phyloP scores from a whole-genome alignment of 2,888 invertebrate species.

The Drosophila prostipennis region DNA sequence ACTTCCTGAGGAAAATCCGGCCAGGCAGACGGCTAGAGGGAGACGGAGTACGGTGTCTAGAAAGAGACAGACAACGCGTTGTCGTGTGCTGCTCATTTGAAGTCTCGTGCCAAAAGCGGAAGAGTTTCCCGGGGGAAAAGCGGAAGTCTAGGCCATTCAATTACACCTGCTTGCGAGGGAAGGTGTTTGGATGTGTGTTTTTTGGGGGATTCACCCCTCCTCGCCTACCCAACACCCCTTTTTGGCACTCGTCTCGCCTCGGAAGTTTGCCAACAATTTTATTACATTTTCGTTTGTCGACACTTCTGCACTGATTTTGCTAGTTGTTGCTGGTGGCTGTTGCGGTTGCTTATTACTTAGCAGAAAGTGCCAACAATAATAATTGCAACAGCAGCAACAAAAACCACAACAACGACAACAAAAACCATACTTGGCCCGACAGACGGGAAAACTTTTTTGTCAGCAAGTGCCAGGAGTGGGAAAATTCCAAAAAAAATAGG shows the following conservation, averaged over 20 bases:
- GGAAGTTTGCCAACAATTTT: constrained; percentile 72
- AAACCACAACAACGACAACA: no score
- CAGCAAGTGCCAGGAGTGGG: constrained; percentile 52
- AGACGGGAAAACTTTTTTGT: constrained; percentile 53
- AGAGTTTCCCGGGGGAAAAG: constrained; percentile 32
- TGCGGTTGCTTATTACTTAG: constrained; percentile 70
- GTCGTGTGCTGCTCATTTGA: constrained; percentile 45
- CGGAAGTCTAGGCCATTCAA: constrained; percentile 63
- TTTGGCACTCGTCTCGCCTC: constrained; percentile 44
- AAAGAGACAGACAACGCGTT: constrained; percentile 11
- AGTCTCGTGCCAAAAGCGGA: constrained; percentile 63
- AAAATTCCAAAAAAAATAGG: neutral
- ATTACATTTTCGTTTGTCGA: constrained; percentile 75
- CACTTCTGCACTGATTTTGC: constrained; percentile 57
- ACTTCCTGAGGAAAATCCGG: constrained; percentile 50
- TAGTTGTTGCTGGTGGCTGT: constrained; percentile 35
- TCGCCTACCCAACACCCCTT: neutral
- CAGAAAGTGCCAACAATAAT: constrained; percentile 73
- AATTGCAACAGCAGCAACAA: constrained; percentile 61
- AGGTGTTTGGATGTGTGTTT: constrained; percentile 18
- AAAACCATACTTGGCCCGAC: constrained; percentile 17
- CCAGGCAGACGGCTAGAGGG: constrained; percentile 20
- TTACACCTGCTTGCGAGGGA: constrained; percentile 72
- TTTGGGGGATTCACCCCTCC: neutral
- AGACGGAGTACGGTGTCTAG: constrained; percentile 3